These are phyloP conservation scores for Pemphredon lugubris DNA, from an alignment of 2,888 invertebrate species.

Conservation along the genomic window DNA sequence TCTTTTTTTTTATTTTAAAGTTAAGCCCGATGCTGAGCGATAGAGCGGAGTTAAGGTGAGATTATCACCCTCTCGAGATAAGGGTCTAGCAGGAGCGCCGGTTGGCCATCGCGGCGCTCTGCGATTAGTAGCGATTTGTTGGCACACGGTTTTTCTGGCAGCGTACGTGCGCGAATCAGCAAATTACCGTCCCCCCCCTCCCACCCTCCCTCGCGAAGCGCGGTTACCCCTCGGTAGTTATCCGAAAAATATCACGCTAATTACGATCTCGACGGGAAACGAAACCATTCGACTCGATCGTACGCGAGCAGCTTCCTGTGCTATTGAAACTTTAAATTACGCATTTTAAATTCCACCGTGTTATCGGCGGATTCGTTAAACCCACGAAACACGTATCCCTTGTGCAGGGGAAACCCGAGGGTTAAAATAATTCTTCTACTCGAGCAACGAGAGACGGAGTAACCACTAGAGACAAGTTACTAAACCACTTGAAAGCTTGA, in stretches of 20 bases:
- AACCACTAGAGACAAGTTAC: conserved; percentile 43
- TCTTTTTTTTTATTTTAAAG: conserved; percentile 16
- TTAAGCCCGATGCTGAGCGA: conserved; percentile 45
- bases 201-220: neutral
- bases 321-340: too few relatives aligned
- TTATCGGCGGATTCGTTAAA: too few relatives aligned
- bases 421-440: too few relatives aligned
- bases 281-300: neutral
- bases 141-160: neutral
- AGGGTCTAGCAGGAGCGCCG: conserved; percentile 14
- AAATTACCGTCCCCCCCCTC: neutral
- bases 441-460: conserved; percentile 14
- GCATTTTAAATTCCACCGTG: too few relatives aligned
- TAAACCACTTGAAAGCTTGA: conserved; percentile 61
- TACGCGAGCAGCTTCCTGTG: neutral
- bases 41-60: conserved; percentile 46
- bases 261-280: neutral
- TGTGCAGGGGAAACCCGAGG: too few relatives aligned
- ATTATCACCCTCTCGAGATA: conserved; percentile 41
- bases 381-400: too few relatives aligned
- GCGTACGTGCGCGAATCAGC: neutral
- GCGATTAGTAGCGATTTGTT: conserved; percentile 16
- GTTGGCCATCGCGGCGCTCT: conserved; percentile 18
- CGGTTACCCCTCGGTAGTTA: neutral
- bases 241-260: neutral